phyloP scores from a whole-genome alignment of 2,888 invertebrate genomes.

The Toxonevra muliebris region DNA sequence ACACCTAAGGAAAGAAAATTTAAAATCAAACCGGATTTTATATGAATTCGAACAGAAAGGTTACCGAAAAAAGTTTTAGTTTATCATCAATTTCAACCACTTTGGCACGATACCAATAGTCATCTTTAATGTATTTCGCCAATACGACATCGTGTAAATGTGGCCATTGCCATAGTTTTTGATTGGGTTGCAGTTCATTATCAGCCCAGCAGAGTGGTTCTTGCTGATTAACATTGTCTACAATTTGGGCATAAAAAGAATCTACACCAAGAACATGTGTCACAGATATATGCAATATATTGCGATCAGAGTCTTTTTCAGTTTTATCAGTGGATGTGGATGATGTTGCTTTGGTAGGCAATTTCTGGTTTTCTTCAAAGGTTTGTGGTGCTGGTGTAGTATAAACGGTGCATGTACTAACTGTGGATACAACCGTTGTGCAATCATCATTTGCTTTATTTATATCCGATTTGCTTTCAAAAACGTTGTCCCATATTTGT shows the following conservation, averaged over 20 bases:
- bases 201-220: slow-evolving; percentile 39
- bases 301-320: slow-evolving; percentile 21
- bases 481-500: too few species aligned
- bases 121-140: slow-evolving; percentile 39
- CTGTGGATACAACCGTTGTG: too few species aligned
- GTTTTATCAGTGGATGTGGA: not conserved
- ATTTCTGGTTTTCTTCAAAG: too few species aligned
- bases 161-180: slow-evolving; percentile 25
- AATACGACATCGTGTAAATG: slow-evolving; percentile 37
- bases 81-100: slow-evolving; percentile 27
- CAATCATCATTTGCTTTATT: too few species aligned
- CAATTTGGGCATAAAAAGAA: slow-evolving; percentile 40
- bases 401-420: too few species aligned
- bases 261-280: slow-evolving; percentile 37
- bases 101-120: slow-evolving; percentile 44
- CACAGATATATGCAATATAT: slow-evolving; percentile 26
- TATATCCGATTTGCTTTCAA: too few species aligned
- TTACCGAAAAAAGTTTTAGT: slow-evolving; percentile 25
- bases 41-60: not conserved
- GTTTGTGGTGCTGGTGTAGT: too few species aligned
- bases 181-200: slow-evolving; percentile 21
- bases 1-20: slow-evolving; percentile 34
- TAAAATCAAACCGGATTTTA: not conserved
- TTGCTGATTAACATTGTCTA: slow-evolving; percentile 15
- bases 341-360: too few species aligned